Evolutionary conservation across 1,140 invertebrate species (phyloP), one percentile per base, ranked within the genome.

Genomic region (Andrena cerasifolii): DNA sequence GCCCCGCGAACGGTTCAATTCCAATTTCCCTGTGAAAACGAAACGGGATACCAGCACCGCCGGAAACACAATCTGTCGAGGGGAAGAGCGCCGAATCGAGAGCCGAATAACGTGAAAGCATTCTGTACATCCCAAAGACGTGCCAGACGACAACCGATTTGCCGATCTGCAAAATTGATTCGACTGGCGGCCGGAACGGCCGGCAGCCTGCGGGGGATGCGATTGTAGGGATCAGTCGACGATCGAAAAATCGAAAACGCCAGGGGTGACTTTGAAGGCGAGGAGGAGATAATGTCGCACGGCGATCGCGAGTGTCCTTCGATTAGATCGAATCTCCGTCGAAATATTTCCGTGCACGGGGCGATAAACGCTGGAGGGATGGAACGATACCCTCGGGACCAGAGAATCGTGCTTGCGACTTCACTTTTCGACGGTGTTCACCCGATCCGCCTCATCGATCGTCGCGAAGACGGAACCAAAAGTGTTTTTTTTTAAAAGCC

Each of bases 181-280:
- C 54, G 54, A 21, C 16, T 24, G 14, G 31, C 10, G 7, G 28
- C 24, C 33, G 33, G n/a, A n/a, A n/a, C n/a, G n/a, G n/a, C n/a
- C n/a, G n/a, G n/a, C n/a, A n/a, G n/a, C n/a, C n/a, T n/a, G n/a
- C n/a, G n/a, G n/a, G n/a, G n/a, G n/a, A n/a, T n/a, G n/a, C n/a
- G n/a, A n/a, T n/a, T n/a, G n/a, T n/a, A n/a, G n/a, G n/a, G n/a
- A n/a, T 33, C 3, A 3, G 28, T 26, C 28, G 28, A 33, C 54
- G 54, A 58, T 58, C 33, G 54, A 58, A 33, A 58, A 33, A 12
- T 28, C n/a, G n/a, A n/a, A n/a, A 58, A 58, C 16, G 28, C 6
- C 54, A 33, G 28, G n/a, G 54, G 33, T 58, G n/a, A 58, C 33
- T 14, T 28, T 33, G 12, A 16, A 12, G 28, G 28, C 7, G 5